These are phyloP conservation scores for Napeogenes sylphis DNA, from an alignment of 2,888 invertebrate species.

Conservation along the genomic window DNA sequence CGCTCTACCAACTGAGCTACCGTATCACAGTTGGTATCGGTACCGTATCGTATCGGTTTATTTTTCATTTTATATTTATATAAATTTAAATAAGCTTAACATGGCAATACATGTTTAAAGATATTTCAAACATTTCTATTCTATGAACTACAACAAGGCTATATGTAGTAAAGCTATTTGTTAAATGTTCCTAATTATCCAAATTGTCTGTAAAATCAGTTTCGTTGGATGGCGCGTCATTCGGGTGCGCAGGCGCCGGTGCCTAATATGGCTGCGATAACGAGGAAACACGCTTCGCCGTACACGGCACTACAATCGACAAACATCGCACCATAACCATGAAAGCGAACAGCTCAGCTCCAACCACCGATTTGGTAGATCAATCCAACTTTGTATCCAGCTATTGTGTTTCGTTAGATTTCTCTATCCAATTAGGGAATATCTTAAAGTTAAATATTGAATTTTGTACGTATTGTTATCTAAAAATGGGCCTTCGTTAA, in stretches of 20 bases:
- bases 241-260: constrained; percentile 31
- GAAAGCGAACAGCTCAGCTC: constrained; percentile 5
- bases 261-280: constrained; percentile 42
- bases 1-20: too few relatives aligned
- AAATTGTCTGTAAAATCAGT: constrained; percentile 10
- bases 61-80: too few relatives aligned
- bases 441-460: not conserved
- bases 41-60: too few relatives aligned
- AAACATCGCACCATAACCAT: constrained; percentile 18
- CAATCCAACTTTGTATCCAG: constrained; percentile 15
- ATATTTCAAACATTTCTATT: too few relatives aligned
- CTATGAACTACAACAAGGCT: not conserved
- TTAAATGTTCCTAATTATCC: constrained; percentile 22
- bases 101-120: too few relatives aligned
- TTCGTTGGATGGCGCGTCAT: not conserved
- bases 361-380: constrained; percentile 10
- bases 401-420: constrained; percentile 10
- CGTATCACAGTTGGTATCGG: too few relatives aligned
- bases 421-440: not conserved
- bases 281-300: constrained; percentile 34
- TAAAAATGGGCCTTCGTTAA: not conserved
- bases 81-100: too few relatives aligned
- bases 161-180: not conserved
- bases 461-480: not conserved
- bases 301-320: constrained; percentile 36